Conservation (phyloP, 2,113 vertebrate genomes). For the Ammodramus savannarum region DNA sequence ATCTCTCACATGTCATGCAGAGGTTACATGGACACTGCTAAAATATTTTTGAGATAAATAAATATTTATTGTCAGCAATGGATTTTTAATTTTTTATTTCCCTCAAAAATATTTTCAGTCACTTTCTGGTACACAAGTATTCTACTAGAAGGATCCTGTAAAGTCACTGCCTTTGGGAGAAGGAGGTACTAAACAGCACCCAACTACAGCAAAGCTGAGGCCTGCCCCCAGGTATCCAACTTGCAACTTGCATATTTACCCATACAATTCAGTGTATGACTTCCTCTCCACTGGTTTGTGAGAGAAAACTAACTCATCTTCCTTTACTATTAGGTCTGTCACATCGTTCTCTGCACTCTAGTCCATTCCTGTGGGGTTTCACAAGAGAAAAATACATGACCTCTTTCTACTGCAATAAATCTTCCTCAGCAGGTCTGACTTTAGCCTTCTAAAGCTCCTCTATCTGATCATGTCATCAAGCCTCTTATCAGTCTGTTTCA, state of each 20-base stretch:
- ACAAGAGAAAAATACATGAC: not conserved
- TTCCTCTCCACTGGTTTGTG: not conserved
- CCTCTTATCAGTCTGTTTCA: conserved; percentile 17
- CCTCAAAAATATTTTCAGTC: not conserved
- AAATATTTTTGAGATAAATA: not conserved
- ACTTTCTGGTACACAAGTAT: not conserved
- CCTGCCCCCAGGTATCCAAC: not conserved
- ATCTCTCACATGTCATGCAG: not conserved
- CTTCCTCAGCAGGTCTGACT: not conserved
- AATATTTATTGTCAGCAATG: not conserved
- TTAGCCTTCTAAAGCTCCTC: not conserved
- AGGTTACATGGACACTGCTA: not conserved
- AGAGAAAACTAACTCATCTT: not conserved
- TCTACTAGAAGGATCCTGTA: not conserved
- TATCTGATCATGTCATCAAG: not conserved
- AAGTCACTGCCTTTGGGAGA: not conserved
- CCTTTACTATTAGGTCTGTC: not conserved
- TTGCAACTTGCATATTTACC: not conserved
- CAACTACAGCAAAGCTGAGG: not conserved
- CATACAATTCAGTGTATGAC: not conserved
- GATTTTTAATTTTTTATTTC: not conserved
- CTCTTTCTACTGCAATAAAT: not conserved
- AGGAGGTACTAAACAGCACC: not conserved
- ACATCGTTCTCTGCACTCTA: not conserved
- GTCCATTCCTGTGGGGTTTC: not conserved